Conservation (phyloP, 2,113 vertebrate genomes). For the Tachysurus fulvidraco region DNA sequence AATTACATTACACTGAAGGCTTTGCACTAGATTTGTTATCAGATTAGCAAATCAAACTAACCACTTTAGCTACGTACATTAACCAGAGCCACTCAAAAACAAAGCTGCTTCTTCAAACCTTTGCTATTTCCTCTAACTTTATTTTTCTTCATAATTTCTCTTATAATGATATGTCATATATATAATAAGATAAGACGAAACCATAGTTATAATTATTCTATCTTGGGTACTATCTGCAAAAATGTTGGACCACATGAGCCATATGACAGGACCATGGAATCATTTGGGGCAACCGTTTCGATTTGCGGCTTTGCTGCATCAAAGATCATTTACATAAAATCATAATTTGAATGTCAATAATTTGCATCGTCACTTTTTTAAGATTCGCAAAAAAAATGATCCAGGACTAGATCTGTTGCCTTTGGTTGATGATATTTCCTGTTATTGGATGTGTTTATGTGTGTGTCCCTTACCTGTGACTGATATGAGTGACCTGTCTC, state of each 20-base stretch:
- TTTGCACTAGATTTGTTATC: background rate
- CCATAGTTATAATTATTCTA: background rate
- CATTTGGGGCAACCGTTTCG: background rate
- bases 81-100: background rate
- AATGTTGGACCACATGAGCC: background rate
- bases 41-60: background rate
- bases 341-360: background rate
- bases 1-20: no score
- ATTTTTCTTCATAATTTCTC: background rate
- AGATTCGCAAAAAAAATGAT: background rate
- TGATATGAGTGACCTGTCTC: conserved; percentile 80
- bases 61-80: background rate
- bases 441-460: background rate
- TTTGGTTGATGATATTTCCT: background rate
- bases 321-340: background rate
- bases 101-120: background rate
- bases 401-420: background rate
- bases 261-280: background rate
- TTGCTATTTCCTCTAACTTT: background rate
- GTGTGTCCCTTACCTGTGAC: conserved; percentile 70
- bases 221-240: background rate
- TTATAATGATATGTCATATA: background rate
- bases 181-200: background rate
- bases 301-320: background rate
- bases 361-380: background rate